Conservation (phyloP, 1,140 invertebrate species). For the Bicyclus anynana region DNA sequence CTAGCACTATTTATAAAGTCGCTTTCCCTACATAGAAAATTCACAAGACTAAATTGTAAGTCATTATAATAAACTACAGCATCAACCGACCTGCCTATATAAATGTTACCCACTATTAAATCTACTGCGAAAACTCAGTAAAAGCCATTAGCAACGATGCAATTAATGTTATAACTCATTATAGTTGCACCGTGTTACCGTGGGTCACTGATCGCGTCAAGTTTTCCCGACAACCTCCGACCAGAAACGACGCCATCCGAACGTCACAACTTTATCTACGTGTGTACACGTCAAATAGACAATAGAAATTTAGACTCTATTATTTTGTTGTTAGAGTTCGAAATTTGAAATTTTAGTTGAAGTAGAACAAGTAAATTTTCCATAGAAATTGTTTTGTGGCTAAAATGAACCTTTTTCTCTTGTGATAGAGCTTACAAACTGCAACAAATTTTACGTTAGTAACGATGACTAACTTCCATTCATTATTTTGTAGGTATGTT, state of each 20-base stretch:
- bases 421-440: background rate
- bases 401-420: background rate
- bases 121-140: background rate
- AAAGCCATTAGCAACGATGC: background rate
- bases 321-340: background rate
- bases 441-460: background rate
- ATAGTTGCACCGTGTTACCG: slow-evolving; percentile 25
- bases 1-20: too few relatives aligned
- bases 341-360: background rate
- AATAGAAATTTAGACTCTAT: slow-evolving; percentile 2
- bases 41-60: too few relatives aligned
- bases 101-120: background rate
- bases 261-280: slow-evolving; percentile 11
- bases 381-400: background rate
- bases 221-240: slow-evolving; percentile 16
- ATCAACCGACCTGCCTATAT: too few relatives aligned
- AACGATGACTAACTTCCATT: slow-evolving; percentile 2
- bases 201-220: slow-evolving; percentile 43
- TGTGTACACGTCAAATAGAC: slow-evolving; percentile 8
- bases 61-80: too few relatives aligned
- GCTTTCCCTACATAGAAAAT: too few relatives aligned
- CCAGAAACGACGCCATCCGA: slow-evolving; percentile 2
- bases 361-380: background rate
- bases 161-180: slow-evolving; percentile 21
- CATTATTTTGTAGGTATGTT: background rate